phyloP scores from a whole-genome alignment of 2,888 invertebrate species.

The Drosophila quasianomalipes region DNA sequence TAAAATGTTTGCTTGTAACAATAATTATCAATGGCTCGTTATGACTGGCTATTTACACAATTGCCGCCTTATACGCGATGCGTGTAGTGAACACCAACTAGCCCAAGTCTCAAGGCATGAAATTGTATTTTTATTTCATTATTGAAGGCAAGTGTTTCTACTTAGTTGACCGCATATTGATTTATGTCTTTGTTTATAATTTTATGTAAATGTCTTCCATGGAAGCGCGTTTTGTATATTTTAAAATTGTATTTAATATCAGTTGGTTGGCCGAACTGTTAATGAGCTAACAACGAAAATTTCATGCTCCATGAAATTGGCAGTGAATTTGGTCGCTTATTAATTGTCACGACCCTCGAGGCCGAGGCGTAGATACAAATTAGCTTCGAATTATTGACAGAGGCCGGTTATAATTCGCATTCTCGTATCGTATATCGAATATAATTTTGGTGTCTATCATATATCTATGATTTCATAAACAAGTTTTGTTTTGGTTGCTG shows the following conservation, averaged over 20 bases:
- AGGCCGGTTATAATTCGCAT: slow-evolving; percentile 63
- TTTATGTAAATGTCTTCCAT: slow-evolving; percentile 51
- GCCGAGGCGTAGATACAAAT: slow-evolving; percentile 55
- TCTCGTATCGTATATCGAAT: slow-evolving; percentile 15
- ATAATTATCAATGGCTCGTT: slow-evolving; percentile 67
- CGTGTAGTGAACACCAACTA: slow-evolving; percentile 55
- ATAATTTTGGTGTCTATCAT: slow-evolving; percentile 8
- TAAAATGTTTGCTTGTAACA: slow-evolving; percentile 59
- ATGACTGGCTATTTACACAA: slow-evolving; percentile 59
- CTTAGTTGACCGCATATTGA: slow-evolving; percentile 34
- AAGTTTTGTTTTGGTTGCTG: slow-evolving; percentile 50
- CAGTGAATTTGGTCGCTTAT: slow-evolving; percentile 24
- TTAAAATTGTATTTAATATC: slow-evolving; percentile 5
- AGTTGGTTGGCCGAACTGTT: slow-evolving; percentile 41
- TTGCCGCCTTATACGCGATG: slow-evolving; percentile 45
- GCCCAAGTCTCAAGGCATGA: slow-evolving; percentile 56
- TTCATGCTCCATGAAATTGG: slow-evolving; percentile 44
- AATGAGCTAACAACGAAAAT: slow-evolving; percentile 56
- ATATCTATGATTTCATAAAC: slow-evolving; percentile 65
- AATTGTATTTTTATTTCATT: slow-evolving; percentile 57
- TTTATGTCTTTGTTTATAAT: slow-evolving; percentile 48
- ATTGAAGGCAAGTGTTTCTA: slow-evolving; percentile 15
- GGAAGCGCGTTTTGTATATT: slow-evolving; percentile 30
- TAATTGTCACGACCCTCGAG: slow-evolving; percentile 49
- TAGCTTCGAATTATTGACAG: slow-evolving; percentile 45